Evolutionary conservation across 2,113 vertebrate genomes (phyloP), one percentile per base, ranked within the genome.

Genomic region (Brachyhypopomus occidentalis): DNA sequence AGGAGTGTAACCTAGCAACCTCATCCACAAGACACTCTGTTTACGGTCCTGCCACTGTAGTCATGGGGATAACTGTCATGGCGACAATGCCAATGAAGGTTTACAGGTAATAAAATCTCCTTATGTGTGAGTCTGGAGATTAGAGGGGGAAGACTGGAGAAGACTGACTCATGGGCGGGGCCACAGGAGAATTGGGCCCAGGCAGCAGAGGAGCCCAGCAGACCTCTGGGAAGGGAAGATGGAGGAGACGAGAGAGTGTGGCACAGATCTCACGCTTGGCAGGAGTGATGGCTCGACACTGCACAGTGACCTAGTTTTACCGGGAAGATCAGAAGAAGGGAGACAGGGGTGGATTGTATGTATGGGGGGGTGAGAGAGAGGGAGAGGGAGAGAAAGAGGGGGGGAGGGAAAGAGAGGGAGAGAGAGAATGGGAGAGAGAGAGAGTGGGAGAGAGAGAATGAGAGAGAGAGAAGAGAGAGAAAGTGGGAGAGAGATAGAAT

Each of bases 291-390:
- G 86, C 84, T 90, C 84, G 5, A 83, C 90, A 86, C 82, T 90
- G 89, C 90, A 89, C 88, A 90, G 84, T 94, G 93, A 94, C 93
- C 93, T 91, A 94, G 83, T 90, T 94, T 89, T 83, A 86, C 86
- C 79, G 1, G 74, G 23, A 85, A 82, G 70, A 80, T 85, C 82
- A 55, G 30, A n/a, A 83, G 79, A 84, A 69, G 25, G 77, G 41
- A 67, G 34, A 52, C 8, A 30, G 72, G 67, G 79, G 76, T 55
- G 75, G 74, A 64, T 66, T 22, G 55, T 59, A 63, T 17, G 58
- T 56, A 52, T 59, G 36, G 4, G 59, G 70, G 79, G 34, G 25
- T 67, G 58, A 56, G 17, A 25, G 27, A 22, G n/a, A 45, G 52
- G 77, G 12, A 30, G 56, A n/a, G 60, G 83, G 76, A 1, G 3